phyloP scores from a whole-genome alignment of 1,140 invertebrate species.

The Rhyzopertha dominica region DNA sequence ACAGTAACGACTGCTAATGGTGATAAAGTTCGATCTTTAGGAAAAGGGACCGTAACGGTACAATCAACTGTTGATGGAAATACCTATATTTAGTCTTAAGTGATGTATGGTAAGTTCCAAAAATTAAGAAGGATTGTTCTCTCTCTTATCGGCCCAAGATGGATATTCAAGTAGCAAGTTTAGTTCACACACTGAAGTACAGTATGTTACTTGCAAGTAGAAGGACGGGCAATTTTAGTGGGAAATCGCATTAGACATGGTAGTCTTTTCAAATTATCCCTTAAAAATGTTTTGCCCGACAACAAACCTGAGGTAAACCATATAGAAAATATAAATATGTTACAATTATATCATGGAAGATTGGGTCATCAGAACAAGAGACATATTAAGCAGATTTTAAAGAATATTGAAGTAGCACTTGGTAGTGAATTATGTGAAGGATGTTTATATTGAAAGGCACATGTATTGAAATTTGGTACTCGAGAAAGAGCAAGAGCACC shows the following conservation, averaged over 20 bases:
- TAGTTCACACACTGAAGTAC: background rate
- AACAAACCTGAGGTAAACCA: background rate
- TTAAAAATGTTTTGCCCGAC: background rate
- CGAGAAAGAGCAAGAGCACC: background rate
- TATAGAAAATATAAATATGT: background rate
- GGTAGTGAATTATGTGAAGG: constrained; percentile 3
- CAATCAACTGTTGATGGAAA: background rate
- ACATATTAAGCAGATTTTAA: background rate
- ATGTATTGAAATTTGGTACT: constrained; percentile 1
- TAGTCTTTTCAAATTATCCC: background rate
- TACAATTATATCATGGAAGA: constrained; percentile 4
- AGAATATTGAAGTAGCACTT: background rate
- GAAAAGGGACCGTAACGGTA: background rate
- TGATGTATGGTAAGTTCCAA: constrained; percentile 8
- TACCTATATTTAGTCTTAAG: background rate
- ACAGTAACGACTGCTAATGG: constrained; percentile 6
- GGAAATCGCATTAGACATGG: constrained; percentile 4
- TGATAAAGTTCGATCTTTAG: background rate
- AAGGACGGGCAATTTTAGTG: background rate
- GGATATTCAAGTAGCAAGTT: constrained; percentile 1
- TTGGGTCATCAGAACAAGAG: constrained; percentile 7
- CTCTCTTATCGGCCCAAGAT: constrained; percentile 3
- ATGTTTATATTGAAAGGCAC: background rate
- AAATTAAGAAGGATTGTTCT: constrained; percentile 8
- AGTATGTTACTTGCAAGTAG: constrained; percentile 4